phyloP scores from a whole-genome alignment of 2,113 vertebrate genomes.

The Nibea coibor region DNA sequence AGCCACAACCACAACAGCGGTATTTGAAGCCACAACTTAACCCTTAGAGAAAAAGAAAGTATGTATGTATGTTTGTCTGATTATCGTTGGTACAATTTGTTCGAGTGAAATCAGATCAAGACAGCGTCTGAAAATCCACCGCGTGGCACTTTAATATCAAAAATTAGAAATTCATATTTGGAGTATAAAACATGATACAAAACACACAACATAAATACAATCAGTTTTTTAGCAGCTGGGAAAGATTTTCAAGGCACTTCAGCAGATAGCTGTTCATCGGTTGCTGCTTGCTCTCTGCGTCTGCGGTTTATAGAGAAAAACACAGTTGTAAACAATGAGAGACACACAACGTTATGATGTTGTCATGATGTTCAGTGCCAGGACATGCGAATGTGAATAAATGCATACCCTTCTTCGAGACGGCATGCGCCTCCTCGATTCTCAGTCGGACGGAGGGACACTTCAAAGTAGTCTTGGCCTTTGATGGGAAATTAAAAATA shows the following conservation, averaged over 20 bases:
- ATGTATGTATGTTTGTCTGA: too few species aligned
- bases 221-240: conserved; percentile 86
- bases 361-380: not conserved
- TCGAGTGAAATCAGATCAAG: not conserved
- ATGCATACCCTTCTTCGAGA: conserved; percentile 86
- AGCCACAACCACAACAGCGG: not conserved
- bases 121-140: not conserved
- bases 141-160: conserved; percentile 58
- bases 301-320: conserved; percentile 71
- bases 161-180: conserved; percentile 8
- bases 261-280: conserved; percentile 85
- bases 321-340: not conserved
- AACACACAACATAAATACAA: conserved; percentile 40
- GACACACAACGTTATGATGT: not conserved
- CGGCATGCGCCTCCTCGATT: conserved; percentile 88
- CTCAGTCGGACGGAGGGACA: conserved; percentile 89
- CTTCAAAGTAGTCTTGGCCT: conserved; percentile 96
- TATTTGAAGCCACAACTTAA: not conserved
- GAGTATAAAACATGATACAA: conserved; percentile 53
- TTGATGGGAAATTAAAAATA: conserved; percentile 54
- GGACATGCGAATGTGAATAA: conserved; percentile 19
- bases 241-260: conserved; percentile 91
- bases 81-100: not conserved
- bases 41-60: not conserved
- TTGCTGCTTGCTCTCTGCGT: conserved; percentile 77